Conservation (phyloP, 2,888 invertebrate species). For the Epistrophe grossulariae region DNA sequence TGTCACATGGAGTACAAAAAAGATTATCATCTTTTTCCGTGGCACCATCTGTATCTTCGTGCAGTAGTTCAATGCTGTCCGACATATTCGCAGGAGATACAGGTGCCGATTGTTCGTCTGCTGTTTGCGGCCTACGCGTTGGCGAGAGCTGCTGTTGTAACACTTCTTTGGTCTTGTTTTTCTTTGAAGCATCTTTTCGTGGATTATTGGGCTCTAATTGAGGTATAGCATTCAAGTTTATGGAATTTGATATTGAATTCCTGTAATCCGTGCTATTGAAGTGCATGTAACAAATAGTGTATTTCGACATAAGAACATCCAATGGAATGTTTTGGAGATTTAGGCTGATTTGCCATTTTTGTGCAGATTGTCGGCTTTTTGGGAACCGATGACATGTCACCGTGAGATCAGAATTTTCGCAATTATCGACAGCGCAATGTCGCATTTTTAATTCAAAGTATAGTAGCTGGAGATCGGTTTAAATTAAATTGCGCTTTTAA, state of each 20-base stretch:
- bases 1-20: constrained; percentile 55
- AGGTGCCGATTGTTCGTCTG: not conserved
- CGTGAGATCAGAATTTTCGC: constrained; percentile 56
- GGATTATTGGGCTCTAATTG: constrained; percentile 40
- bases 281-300: constrained; percentile 59
- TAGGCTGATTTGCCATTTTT: constrained; percentile 59
- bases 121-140: not conserved
- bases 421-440: constrained; percentile 64
- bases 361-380: constrained; percentile 38
- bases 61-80: constrained; percentile 76
- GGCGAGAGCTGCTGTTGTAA: not conserved
- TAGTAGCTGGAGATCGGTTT: not conserved
- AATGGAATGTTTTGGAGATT: constrained; percentile 45
- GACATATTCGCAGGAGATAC: constrained; percentile 47
- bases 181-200: constrained; percentile 10
- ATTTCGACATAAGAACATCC: constrained; percentile 60
- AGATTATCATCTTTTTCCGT: constrained; percentile 51
- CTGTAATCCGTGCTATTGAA: constrained; percentile 59
- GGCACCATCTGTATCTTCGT: constrained; percentile 30
- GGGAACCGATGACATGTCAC: constrained; percentile 67
- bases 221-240: constrained; percentile 56
- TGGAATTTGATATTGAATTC: constrained; percentile 29
- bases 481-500: not conserved
- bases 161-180: constrained; percentile 1
- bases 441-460: constrained; percentile 38